Percentiles rank a stretch among this genome's conserved stretches.
Evolutionary conservation across 2,888 invertebrate genomes (phyloP).

Genomic region (Sinhomidia bicolor): DNA sequence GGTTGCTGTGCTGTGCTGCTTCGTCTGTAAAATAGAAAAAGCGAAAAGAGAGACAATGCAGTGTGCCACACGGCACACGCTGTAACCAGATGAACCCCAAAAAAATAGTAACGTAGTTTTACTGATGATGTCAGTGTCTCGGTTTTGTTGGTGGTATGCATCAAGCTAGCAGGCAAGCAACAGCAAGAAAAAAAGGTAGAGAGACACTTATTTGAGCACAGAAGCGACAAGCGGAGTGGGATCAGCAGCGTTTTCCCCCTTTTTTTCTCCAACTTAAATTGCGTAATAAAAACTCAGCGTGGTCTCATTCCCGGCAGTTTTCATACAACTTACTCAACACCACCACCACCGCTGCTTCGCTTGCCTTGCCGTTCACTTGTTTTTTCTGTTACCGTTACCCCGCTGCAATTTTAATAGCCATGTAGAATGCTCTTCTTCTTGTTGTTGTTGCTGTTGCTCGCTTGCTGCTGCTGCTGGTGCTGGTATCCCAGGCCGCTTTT

Average conservation of each 20-base stretch:
- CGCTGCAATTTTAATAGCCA: not conserved
- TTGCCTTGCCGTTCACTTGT: not conserved
- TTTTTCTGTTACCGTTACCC: not conserved
- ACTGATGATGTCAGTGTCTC: too few relatives aligned
- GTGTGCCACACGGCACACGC: too few relatives aligned
- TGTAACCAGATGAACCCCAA: too few relatives aligned
- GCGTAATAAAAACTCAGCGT: constrained; percentile 40
- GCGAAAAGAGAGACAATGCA: too few relatives aligned
- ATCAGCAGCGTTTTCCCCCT: not conserved
- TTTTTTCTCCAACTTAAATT: not conserved
- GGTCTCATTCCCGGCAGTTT: constrained; percentile 40
- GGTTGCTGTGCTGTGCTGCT: too few relatives aligned
- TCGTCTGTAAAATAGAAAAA: too few relatives aligned
- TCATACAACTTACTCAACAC: not conserved
- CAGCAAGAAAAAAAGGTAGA: not conserved
- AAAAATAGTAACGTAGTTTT: too few relatives aligned
- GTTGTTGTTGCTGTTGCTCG: not conserved
- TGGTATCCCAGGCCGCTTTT: not conserved
- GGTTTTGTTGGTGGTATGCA: too few relatives aligned
- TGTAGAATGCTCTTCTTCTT: not conserved
- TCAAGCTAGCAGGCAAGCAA: too few relatives aligned
- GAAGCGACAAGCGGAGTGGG: too few relatives aligned
- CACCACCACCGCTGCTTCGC: not conserved
- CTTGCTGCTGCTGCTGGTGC: too few relatives aligned
- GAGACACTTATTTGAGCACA: too few relatives aligned